Conservation (phyloP, 2,797 vertebrate genomes). For the Platalea minor region DNA sequence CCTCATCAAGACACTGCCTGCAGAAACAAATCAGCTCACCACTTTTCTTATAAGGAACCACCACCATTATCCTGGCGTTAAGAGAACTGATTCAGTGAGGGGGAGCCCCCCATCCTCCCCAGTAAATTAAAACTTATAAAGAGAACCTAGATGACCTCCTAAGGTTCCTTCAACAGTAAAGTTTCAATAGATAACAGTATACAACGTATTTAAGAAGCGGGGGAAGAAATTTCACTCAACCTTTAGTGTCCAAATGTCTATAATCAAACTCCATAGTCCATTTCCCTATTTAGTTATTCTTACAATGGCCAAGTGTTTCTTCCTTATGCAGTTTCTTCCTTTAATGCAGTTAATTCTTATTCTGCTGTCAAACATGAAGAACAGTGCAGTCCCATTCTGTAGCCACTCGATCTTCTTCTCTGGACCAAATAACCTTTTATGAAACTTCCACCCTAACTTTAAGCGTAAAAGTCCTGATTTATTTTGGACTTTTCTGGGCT, state of each 20-base stretch:
- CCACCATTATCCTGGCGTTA: neutral
- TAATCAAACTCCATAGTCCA: neutral
- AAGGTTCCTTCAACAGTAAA: neutral
- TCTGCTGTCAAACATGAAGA: neutral
- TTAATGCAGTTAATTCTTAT: neutral
- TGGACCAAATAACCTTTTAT: neutral
- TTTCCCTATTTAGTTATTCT: neutral
- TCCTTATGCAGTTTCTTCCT: neutral
- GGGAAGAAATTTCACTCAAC: neutral
- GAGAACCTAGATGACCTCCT: neutral
- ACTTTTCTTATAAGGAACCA: neutral
- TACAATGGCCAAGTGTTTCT: neutral
- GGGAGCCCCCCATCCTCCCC: neutral
- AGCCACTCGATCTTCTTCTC: neutral
- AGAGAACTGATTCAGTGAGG: neutral
- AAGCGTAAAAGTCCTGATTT: neutral
- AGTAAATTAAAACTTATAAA: neutral
- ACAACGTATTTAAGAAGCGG: neutral
- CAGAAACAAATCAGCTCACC: neutral
- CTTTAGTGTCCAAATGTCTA: neutral
- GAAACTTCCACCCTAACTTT: neutral
- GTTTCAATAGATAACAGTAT: neutral
- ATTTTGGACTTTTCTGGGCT: neutral
- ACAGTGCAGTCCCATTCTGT: neutral
- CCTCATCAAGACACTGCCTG: neutral